Evolutionary conservation across 2,888 invertebrate species (phyloP), one percentile per base, ranked within the genome.

Genomic region (Belgica antarctica): DNA sequence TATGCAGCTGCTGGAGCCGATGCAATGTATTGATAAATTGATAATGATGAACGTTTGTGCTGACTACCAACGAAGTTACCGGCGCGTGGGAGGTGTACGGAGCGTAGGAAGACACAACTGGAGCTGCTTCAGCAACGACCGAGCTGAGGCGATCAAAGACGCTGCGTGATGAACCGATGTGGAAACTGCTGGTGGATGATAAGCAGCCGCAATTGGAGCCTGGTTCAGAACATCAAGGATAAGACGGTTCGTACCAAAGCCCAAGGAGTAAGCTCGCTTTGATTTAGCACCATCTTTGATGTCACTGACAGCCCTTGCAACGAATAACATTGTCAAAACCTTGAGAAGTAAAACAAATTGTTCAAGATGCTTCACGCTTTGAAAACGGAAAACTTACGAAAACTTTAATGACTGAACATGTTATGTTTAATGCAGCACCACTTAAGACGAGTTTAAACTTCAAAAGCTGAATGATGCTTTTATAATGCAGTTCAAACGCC

Each of bases 391-490:
- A 59, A 59, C 59, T 59, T 59, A 59, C 59, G 7, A 59, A 19
- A 59, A 59, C 25, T 59, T 59, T 59, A 25, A 59, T 59, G 27
- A 17, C 12, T 52, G 17, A 5, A 52, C 12, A 52, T 22, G 17
- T 52, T 52, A 12, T 52, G 10, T 52, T 52, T 27, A 12, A 1
- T 59, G 22, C 19, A 5, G 15, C 5, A 7, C 27, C 19, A 59
- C 59, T 59, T 59, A 4, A n/a, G n/a, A 59, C 59, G 1, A 59
- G 22, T 59, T 59, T 8, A 59, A 59, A 27, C 59, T 59, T 59
- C 25, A 25, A 4, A 7, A n/a, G 59, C 27, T 27, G 22, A 27
- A 12, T 59, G 59, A 59, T 59, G 24, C 27, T 59, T 59, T 59
- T 59, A 59, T 59, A 59, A 7, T 17, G 15, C 27, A 24, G n/a